Base-by-base conservation (phyloP, 2,888 invertebrate species). In the Limenitis camilla region DNA sequence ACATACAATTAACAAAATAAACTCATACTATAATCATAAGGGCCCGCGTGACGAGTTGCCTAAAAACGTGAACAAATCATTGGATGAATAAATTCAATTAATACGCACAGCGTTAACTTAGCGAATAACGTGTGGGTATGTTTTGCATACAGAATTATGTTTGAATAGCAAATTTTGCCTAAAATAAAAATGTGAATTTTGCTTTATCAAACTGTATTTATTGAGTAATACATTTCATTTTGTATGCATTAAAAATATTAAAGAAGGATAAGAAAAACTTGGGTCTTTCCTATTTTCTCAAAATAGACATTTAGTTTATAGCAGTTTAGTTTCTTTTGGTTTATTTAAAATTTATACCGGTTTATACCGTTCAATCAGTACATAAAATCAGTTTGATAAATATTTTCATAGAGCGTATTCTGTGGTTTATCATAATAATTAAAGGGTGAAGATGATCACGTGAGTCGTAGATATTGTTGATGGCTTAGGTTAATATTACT, bases 41-140 rank as follows among this genome's bases (percentile, higher is more conserved):
- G 36, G 45, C 38, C 38, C 30, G 38, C 36, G 38, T 30, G 38
- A 45, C 36, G 36, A 45, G 38, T 36, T 35, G 45, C 45, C 45
- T 45, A 45, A 45, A 45, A 45, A 45, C 38, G 43, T 32, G 38
- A 32, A 49, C 28, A 49, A 43, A 49, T 49, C 42, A 35, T 49
- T 52, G 46, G 49, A 52, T 53, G 52, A 53, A 56, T 56, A 58
- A 53, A 57, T 53, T 52, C 53, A 56, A 56, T 59, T 54, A 56
- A 54, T 53, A 53, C 58, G 56, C 56, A 56, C 51, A 49, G 42
- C 56, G 58, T 49, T 59, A 49, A 56, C 56, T 56, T 56, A 52
- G 53, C 58, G 56, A 58, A 51, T 59, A 56, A 54, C 56, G 53
- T 42, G 50, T 46, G 53, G 51, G 42, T 51, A 38, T 56, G 51